Conservation (phyloP, 2,113 vertebrate species). For the Poeciliopsis prolifica region DNA sequence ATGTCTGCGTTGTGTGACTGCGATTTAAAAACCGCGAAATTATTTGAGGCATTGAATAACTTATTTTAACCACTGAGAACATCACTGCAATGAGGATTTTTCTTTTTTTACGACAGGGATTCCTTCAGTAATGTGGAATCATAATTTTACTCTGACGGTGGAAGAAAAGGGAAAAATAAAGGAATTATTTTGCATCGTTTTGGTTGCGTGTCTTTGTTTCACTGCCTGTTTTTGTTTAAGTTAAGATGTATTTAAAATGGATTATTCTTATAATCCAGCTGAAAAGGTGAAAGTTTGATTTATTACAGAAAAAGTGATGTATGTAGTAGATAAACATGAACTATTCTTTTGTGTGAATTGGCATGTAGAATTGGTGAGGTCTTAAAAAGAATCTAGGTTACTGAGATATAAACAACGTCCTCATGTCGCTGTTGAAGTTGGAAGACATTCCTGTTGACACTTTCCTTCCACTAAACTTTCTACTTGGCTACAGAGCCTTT, state of each 20-base stretch:
- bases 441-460: background rate
- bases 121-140: conserved; percentile 70
- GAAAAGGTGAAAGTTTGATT: background rate
- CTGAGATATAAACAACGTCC: background rate
- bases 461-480: background rate
- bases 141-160: conserved; percentile 69
- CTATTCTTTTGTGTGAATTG: background rate
- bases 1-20: conserved; percentile 60
- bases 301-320: background rate
- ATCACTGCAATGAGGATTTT: conserved; percentile 51
- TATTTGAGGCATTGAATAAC: conserved; percentile 63
- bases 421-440: too few species aligned
- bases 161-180: conserved; percentile 68
- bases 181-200: conserved; percentile 73
- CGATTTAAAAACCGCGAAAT: conserved; percentile 38
- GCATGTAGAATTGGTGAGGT: background rate
- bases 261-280: background rate
- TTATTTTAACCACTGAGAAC: conserved; percentile 60
- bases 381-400: background rate
- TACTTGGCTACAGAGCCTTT: background rate
- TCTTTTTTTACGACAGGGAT: conserved; percentile 46
- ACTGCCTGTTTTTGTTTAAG: background rate
- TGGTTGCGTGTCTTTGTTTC: conserved; percentile 29
- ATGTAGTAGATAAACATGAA: background rate
- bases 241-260: background rate